Conservation (phyloP, 2,797 vertebrate species). For the Astyanax mexicanus region DNA sequence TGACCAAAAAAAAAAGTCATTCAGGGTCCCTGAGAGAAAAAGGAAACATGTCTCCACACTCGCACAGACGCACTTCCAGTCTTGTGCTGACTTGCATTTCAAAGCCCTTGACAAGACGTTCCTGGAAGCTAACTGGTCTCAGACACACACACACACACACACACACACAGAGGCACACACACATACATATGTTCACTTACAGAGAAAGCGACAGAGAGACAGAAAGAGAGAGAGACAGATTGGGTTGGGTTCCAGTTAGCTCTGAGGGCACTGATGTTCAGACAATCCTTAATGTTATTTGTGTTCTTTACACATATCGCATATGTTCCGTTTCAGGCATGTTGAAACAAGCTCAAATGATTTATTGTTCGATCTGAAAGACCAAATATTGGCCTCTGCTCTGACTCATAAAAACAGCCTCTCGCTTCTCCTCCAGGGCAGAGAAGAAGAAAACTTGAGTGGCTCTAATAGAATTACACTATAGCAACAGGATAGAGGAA, state of each 20-base stretch:
- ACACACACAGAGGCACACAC: too few relatives aligned
- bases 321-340: slow-evolving; percentile 69
- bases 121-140: slow-evolving; percentile 75
- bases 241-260: slow-evolving; percentile 57
- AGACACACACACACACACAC: slow-evolving; percentile 15
- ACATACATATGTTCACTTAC: slow-evolving; percentile 11
- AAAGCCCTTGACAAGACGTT: slow-evolving; percentile 75
- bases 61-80: slow-evolving; percentile 75
- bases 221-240: slow-evolving; percentile 23
- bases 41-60: slow-evolving; percentile 72
- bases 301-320: slow-evolving; percentile 54
- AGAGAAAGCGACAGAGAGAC: neutral
- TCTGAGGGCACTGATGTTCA: slow-evolving; percentile 60
- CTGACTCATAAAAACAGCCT: slow-evolving; percentile 68
- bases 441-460: slow-evolving; percentile 74
- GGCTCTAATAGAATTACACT: slow-evolving; percentile 78
- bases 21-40: slow-evolving; percentile 76
- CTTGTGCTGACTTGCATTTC: slow-evolving; percentile 85
- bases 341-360: slow-evolving; percentile 73
- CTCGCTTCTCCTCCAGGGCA: slow-evolving; percentile 60
- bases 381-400: slow-evolving; percentile 69
- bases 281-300: slow-evolving; percentile 59
- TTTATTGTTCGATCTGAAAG: slow-evolving; percentile 73
- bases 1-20: slow-evolving; percentile 71
- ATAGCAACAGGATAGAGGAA: slow-evolving; percentile 73